These are phyloP conservation scores for Oscheius sp. DNA, from an alignment of 1,140 invertebrate genomes.

Conservation along the genomic window DNA sequence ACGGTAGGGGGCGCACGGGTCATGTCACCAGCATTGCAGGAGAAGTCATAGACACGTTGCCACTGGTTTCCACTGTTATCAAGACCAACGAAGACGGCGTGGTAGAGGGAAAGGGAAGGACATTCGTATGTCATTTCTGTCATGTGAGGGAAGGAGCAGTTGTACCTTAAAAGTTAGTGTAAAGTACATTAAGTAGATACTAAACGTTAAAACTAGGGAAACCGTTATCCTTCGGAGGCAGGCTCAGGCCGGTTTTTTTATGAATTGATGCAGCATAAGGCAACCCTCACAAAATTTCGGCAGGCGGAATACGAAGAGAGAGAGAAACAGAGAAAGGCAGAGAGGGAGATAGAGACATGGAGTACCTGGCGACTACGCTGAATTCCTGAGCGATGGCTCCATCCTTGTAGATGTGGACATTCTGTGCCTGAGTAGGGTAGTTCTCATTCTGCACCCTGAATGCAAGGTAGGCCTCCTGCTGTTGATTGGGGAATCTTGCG, in stretches of 20 bases:
- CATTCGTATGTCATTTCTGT: constrained; percentile 16
- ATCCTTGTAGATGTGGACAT: constrained; percentile 8
- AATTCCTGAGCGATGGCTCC: not conserved
- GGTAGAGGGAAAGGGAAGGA: not conserved
- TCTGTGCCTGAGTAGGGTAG: constrained; percentile 11
- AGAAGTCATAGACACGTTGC: constrained; percentile 34
- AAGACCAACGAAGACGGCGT: constrained; percentile 29
- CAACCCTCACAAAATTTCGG: too few relatives aligned
- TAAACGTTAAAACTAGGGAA: too few relatives aligned
- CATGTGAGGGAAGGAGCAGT: constrained; percentile 27
- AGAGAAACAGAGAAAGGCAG: too few relatives aligned
- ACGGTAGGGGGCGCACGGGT: constrained; percentile 9
- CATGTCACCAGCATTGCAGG: constrained; percentile 6
- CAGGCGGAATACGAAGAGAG: too few relatives aligned
- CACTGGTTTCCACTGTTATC: constrained; percentile 31
- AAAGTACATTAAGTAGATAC: too few relatives aligned
- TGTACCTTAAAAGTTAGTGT: too few relatives aligned
- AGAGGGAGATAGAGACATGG: too few relatives aligned
- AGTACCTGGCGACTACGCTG: constrained; percentile 8
- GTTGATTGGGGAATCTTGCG: not conserved
- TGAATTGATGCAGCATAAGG: too few relatives aligned
- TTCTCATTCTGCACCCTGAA: constrained; percentile 21
- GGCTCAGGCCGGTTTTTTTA: too few relatives aligned
- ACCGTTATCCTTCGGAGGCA: too few relatives aligned
- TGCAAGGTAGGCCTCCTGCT: constrained; percentile 16